Evolutionary conservation across 2,888 invertebrate genomes (phyloP), one percentile per base, ranked within the genome.

Genomic region (Trissoscelio sp.): DNA sequence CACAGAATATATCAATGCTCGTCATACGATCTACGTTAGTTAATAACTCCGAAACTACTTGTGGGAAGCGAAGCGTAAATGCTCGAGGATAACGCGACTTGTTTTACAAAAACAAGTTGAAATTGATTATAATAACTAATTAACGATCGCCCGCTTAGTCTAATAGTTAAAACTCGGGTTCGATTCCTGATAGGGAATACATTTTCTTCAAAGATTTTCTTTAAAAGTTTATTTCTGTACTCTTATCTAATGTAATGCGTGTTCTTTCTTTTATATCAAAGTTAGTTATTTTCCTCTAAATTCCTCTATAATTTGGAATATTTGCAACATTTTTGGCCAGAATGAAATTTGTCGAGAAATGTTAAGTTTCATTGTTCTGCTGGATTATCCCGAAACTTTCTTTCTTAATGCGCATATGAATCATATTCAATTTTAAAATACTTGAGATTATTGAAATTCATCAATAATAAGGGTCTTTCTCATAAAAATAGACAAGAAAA

Each of bases 1-100:
- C 79, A 53, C 64, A 31, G 78, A 81, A 78, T 78, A 81, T 74
- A 81, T 73, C 78, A 73, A 81, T 81, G 77, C 64, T 73, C 81
- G 81, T 67, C 81, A 78, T 81, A 70, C 66, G 73, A 78, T 73
- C 77, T 69, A 39, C 34, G 67, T 81, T 78, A 57, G 81, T 77
- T 81, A 72, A 69, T 77, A 73, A 72, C 51, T 72, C 58, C 34
- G 69, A 57, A 80, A 70, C 75, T 66, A 75, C 75, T 75, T 73
- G 77, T 67, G 72, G 72, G 18, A 67, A 73, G 72, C 53, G 77
- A 72, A 60, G 77, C 67, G 66, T 31, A 69, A 70, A 55, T 58
- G 66, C 58, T 62, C 34, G 58, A 58, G 55, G 42, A 67, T 60
- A 79, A 53, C 3, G 48, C 34, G 12, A 37, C 51, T 46, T 57